These are phyloP conservation scores for Hylaea fasciaria DNA, from an alignment of 2,888 invertebrate genomes.

Conservation along the genomic window DNA sequence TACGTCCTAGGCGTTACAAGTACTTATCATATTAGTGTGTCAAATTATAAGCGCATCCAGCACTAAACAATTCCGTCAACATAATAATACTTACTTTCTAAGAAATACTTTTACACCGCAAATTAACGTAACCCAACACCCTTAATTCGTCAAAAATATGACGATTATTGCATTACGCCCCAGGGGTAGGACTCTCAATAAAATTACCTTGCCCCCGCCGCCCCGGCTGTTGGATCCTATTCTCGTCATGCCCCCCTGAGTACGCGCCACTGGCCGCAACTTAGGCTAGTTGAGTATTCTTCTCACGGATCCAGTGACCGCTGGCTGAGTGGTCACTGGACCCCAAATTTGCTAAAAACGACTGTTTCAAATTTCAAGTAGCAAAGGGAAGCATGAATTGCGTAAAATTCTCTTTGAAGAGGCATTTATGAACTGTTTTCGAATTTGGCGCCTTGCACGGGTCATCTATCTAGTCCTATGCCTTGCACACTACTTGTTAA, in stretches of 20 bases:
- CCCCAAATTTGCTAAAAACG: slow-evolving; percentile 49
- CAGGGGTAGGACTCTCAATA: slow-evolving; percentile 61
- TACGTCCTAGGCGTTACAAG: no score
- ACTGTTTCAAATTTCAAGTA: not conserved
- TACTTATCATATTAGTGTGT: no score
- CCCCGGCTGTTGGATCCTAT: slow-evolving; percentile 57
- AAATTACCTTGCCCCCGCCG: slow-evolving; percentile 61
- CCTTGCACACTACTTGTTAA: no score
- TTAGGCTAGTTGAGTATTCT: slow-evolving; percentile 51
- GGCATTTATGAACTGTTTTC: no score
- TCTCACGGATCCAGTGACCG: slow-evolving; percentile 61
- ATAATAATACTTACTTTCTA: not conserved
- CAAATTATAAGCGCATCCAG: not conserved
- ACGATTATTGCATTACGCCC: slow-evolving; percentile 68
- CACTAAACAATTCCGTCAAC: not conserved
- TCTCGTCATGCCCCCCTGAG: slow-evolving; percentile 62
- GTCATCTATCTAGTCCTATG: no score
- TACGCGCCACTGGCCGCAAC: slow-evolving; percentile 24
- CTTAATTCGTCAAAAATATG: slow-evolving; percentile 63
- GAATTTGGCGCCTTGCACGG: no score
- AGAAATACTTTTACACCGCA: slow-evolving; percentile 11
- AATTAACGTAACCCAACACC: slow-evolving; percentile 48
- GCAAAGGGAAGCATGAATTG: no score
- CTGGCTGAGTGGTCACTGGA: slow-evolving; percentile 58
- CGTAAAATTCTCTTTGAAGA: no score